phyloP scores from a whole-genome alignment of 2,797 vertebrate species.

The Sparus aurata region DNA sequence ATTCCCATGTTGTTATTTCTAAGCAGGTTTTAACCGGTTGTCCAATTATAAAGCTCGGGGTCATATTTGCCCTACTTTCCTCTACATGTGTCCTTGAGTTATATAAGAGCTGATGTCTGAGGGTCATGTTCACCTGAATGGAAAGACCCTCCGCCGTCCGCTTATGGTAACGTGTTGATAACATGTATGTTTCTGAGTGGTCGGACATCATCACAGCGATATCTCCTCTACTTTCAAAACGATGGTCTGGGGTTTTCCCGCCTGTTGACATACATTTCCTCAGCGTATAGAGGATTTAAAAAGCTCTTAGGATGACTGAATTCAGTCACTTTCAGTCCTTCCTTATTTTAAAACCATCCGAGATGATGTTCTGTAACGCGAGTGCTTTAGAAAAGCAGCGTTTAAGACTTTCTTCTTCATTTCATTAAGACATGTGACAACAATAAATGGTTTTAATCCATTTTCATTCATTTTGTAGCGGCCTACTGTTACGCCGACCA shows the following conservation, averaged over 20 bases:
- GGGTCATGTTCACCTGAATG: slow-evolving; percentile 33
- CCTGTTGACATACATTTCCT: not conserved
- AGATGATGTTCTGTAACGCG: not conserved
- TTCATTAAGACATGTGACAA: too few relatives aligned
- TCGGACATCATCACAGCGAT: not conserved
- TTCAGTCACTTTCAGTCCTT: not conserved
- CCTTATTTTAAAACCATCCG: not conserved
- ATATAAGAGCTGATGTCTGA: slow-evolving; percentile 41
- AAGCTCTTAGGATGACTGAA: not conserved
- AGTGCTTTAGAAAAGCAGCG: not conserved
- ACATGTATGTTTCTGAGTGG: too few relatives aligned
- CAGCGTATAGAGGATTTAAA: not conserved
- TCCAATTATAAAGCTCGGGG: slow-evolving; percentile 25
- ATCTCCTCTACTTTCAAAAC: not conserved
- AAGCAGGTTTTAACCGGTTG: slow-evolving; percentile 40
- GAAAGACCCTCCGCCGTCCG: not conserved
- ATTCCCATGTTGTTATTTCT: slow-evolving; percentile 57
- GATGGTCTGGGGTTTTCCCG: not conserved
- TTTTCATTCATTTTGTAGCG: too few relatives aligned
- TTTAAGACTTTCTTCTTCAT: not conserved
- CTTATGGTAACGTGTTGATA: not conserved
- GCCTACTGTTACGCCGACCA: too few relatives aligned
- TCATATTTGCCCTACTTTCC: slow-evolving; percentile 42
- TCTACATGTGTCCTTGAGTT: slow-evolving; percentile 52
- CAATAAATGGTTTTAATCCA: not conserved